Evolutionary conservation across 2,797 vertebrate species (phyloP).

Genomic region (Octomys mimax): DNA sequence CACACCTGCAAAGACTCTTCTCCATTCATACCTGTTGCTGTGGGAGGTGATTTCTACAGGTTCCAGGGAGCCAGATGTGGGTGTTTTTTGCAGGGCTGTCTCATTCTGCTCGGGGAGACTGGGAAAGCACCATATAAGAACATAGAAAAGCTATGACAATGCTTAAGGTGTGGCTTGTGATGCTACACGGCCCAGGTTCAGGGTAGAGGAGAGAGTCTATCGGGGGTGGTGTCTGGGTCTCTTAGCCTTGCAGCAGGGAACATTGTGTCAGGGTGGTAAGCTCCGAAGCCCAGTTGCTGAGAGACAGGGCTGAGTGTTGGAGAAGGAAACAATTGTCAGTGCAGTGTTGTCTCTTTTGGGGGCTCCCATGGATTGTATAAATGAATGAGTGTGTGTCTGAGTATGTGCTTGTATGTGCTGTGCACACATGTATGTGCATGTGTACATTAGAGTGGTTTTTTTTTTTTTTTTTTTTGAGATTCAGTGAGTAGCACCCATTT

Average conservation of each 20-base stretch:
- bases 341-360: neutral
- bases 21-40: neutral
- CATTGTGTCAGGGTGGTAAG: neutral
- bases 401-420: neutral
- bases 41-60: neutral
- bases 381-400: neutral
- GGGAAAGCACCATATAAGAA: neutral
- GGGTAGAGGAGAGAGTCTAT: neutral
- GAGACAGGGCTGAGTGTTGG: neutral
- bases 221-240: neutral
- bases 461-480: neutral
- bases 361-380: neutral
- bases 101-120: neutral
- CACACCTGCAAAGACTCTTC: neutral
- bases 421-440: neutral
- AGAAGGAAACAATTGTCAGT: neutral
- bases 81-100: neutral
- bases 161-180: neutral
- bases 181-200: neutral
- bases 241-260: neutral
- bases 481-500: neutral
- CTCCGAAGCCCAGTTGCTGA: neutral
- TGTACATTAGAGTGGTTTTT: neutral
- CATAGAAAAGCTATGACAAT: neutral
- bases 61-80: neutral